These are phyloP conservation scores for Pedetes capensis DNA, from an alignment of 2,113 vertebrate species.

Conservation along the genomic window DNA sequence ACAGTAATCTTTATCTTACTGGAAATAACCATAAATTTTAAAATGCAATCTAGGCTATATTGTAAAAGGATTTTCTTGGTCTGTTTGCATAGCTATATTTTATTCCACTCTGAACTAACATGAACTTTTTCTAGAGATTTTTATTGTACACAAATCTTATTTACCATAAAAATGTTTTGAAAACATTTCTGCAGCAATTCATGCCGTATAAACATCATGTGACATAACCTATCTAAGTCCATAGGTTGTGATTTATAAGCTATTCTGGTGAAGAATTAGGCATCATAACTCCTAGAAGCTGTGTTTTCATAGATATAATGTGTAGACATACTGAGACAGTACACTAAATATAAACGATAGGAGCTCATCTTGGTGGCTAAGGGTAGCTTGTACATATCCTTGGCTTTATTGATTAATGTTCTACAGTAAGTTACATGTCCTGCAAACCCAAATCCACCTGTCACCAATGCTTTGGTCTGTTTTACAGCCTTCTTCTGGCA, in stretches of 20 bases:
- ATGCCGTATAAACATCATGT: neutral
- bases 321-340: neutral
- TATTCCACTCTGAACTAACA: slow-evolving; percentile 11
- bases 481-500: slow-evolving; percentile 42
- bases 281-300: neutral
- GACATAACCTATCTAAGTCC: neutral
- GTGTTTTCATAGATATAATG: neutral
- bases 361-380: neutral
- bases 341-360: neutral
- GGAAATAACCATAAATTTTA: slow-evolving; percentile 50
- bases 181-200: neutral
- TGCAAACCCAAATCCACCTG: slow-evolving; percentile 25
- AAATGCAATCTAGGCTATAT: slow-evolving; percentile 11
- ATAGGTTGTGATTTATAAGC: neutral
- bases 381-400: neutral
- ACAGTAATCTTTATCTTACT: slow-evolving; percentile 19
- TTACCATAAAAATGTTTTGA: slow-evolving; percentile 35
- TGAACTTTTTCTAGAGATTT: neutral
- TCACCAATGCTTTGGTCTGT: neutral
- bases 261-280: neutral
- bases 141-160: neutral
- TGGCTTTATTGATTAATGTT: neutral
- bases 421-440: neutral
- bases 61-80: slow-evolving; percentile 42
- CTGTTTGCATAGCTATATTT: slow-evolving; percentile 52